phyloP scores from a whole-genome alignment of 2,113 vertebrate genomes.

The Oreochromis niloticus region DNA sequence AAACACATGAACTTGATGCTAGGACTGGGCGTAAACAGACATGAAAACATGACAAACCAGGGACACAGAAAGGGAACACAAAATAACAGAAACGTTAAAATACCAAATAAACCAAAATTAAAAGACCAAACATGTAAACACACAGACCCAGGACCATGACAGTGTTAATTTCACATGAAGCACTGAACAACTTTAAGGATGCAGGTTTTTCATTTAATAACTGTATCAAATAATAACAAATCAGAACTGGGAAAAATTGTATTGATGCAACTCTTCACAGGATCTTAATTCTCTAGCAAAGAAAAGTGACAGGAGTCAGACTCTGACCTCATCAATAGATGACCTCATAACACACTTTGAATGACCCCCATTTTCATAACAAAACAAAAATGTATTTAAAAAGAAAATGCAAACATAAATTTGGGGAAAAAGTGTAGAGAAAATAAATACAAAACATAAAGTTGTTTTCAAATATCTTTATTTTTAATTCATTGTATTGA shows the following conservation, averaged over 20 bases:
- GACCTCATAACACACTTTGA: not conserved
- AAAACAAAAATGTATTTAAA: not conserved
- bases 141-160: not conserved
- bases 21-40: not conserved
- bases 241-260: not conserved
- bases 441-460: not conserved
- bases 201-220: not conserved
- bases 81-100: not conserved
- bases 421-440: fast-evolving
- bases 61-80: not conserved
- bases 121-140: not conserved
- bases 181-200: not conserved
- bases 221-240: not conserved
- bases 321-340: not conserved
- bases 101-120: not conserved
- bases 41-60: not conserved
- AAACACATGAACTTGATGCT: not conserved
- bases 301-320: not conserved
- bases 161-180: not conserved
- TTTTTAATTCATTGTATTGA: not conserved
- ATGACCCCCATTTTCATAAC: not conserved
- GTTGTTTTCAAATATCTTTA: not conserved
- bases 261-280: not conserved
- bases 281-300: not conserved
- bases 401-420: not conserved